These are phyloP conservation scores for Psittacula derbiana DNA, from an alignment of 2,797 vertebrate genomes.

Conservation along the genomic window DNA sequence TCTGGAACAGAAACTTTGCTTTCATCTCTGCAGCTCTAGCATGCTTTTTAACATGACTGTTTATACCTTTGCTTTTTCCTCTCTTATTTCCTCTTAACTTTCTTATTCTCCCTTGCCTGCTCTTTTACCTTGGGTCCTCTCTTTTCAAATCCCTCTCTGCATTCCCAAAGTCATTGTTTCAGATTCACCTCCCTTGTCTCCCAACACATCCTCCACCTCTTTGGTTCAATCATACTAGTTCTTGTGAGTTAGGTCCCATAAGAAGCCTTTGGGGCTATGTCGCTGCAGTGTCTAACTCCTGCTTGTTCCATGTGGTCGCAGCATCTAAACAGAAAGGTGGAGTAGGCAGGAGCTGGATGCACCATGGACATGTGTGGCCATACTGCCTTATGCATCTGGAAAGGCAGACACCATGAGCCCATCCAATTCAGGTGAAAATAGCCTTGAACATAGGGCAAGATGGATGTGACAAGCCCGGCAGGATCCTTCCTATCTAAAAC, in stretches of 20 bases:
- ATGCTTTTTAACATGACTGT: neutral
- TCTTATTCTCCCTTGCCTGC: neutral
- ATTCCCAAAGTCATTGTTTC: neutral
- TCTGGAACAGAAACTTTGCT: neutral
- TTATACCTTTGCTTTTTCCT: neutral
- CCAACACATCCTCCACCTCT: neutral
- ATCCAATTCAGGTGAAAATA: neutral
- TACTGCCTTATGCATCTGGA: neutral
- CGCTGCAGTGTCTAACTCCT: neutral
- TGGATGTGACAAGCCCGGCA: neutral
- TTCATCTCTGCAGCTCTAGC: neutral
- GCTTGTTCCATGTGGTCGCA: neutral
- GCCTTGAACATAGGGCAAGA: neutral
- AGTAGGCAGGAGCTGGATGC: neutral
- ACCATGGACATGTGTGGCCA: accelerated
- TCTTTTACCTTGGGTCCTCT: neutral
- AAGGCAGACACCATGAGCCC: neutral
- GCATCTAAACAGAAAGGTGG: neutral
- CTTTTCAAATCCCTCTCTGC: neutral
- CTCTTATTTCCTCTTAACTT: neutral
- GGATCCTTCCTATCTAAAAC: neutral
- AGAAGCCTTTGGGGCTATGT: neutral
- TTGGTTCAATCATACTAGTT: neutral
- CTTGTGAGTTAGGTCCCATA: neutral
- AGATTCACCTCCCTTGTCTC: neutral